Conservation (phyloP, 2,113 vertebrate species). For the Brachirus orientalis region DNA sequence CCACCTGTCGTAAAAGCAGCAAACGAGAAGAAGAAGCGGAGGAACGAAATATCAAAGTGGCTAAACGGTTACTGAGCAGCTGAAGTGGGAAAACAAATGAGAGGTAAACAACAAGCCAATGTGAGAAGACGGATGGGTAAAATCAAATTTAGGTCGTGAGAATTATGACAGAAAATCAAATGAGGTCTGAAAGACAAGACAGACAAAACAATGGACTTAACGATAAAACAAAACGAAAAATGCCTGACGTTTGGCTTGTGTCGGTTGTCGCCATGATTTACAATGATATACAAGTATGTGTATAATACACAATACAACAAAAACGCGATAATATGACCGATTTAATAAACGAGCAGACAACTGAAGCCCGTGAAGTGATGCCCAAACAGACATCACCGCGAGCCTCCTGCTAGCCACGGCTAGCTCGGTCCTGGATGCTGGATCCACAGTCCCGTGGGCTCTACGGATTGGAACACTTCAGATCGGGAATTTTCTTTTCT, state of each 20-base stretch:
- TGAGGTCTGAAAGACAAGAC: too few relatives aligned
- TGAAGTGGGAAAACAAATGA: not conserved
- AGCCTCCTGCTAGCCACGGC: constrained; percentile 39
- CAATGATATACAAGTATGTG: too few relatives aligned
- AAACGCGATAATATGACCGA: too few relatives aligned
- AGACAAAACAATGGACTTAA: too few relatives aligned
- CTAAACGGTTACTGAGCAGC: not conserved
- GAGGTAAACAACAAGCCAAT: constrained; percentile 1
- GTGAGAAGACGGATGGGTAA: not conserved
- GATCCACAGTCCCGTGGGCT: constrained; percentile 15
- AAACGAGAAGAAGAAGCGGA: too few relatives aligned
- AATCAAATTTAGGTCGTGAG: not conserved
- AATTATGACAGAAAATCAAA: too few relatives aligned
- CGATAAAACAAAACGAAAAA: too few relatives aligned
- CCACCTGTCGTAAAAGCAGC: too few relatives aligned
- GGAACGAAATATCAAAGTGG: not conserved
- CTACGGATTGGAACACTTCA: constrained; percentile 43
- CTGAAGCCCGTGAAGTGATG: constrained; percentile 7
- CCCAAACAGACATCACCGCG: constrained; percentile 22
- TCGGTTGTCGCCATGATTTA: too few relatives aligned
- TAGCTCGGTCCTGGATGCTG: constrained; percentile 44
- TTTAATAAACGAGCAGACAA: not conserved
- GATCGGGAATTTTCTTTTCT: constrained; percentile 1
- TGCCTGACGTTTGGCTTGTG: too few relatives aligned
- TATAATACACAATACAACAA: too few relatives aligned